Base-by-base conservation (phyloP, 2,888 invertebrate species). In the Pollenia labialis region DNA sequence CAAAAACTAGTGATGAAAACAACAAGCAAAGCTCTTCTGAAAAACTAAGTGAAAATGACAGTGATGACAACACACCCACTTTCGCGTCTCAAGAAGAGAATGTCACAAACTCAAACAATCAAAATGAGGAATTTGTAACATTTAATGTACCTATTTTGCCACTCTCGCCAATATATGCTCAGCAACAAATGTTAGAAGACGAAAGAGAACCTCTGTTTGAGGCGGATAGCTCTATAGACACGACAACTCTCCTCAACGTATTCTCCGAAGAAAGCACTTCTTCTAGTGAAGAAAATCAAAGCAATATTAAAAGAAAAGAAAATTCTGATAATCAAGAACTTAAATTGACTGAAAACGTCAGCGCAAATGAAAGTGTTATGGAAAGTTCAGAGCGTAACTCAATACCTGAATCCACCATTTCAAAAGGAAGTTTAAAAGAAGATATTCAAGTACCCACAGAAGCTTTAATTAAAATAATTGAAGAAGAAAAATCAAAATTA, bases 91-190 rank as follows among this genome's bases (percentile, higher is more conserved):
- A 9, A 11, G 76, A 84, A 66, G 18, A 52, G 12, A 0, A n/a
- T 32, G 32, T 6, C 6, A 66, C 69, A 7, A 50, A 42, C 8
- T 18, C 44, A 0, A 1, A 46, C 62, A 44, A 16, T 4, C 10
- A 18, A 56, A 58, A 44, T 23, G 74, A 83, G 10, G 88, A 90
- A 77, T 89, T 85, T 14, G 89, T 87, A 52, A 90, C 90, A n/a
- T 88, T 75, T 18, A 89, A 81, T n/a, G 71, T 89, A 42, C 89
- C 90, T 4, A 64, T 90, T 56, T 66, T 89, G 23, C 91, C 91
- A 46, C 83, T 91, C n/a, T 89, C 91, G 6, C 86, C 90, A 85
- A 90, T 90, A 66, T 89, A 90, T 86, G 90, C 89, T 16, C 90
- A 91, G 76, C 90, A 91, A 40, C 92, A 92, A 16, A 23, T 62